Base-by-base conservation (phyloP, 2,113 vertebrate genomes). In the Morone saxatilis region DNA sequence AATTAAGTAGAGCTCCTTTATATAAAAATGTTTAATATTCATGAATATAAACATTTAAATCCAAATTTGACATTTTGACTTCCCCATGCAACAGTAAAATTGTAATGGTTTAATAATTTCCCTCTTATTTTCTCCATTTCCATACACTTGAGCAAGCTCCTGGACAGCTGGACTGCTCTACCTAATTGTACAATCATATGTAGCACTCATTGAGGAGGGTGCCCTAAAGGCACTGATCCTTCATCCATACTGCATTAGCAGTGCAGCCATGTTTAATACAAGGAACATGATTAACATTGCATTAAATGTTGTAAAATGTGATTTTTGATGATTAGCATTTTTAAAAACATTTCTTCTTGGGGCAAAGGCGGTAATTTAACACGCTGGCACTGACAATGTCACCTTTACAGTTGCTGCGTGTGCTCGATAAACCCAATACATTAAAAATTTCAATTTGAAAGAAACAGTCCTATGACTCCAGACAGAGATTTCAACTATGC, bases 291-390 rank as follows among this genome's bases (percentile, higher is more conserved):
- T 61, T 22, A 53, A 41, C 45, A 77, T 43, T 45, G 25, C 57
- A 77, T 11, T 56, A 47, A 31, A 67, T 67, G 40, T 4, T 81
- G 22, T 41, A 69, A 65, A 13, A 40, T 65, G 61, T 25, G 2
- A 61, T 78, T 71, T 61, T 16, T 40, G 38, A 62, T 61, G 17
- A 68, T 60, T 51, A 6, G 0, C 14, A 41, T 4, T 59, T 48
- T 13, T 22, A 8, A 11, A 38, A 48, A 8, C 11, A 13, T 56
- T 41, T 45, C 6, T 22, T 53, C 56, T 40, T 22, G 38, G 25
- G 14, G 36, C 59, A 16, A 14, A 19, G 22, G 40, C 20, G n/a
- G 43, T 11, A 36, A 36, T 20, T 56, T 60, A 13, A 65, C 14
- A 65, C 12, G 22, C 16, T 16, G 60, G 50, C 14, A 69, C n/a